Evolutionary conservation across 35 echinoderm and acorn worm genomes (phyloP), one percentile per base, ranked within the genome.

Genomic region (Heliocidaris erythrogramma): DNA sequence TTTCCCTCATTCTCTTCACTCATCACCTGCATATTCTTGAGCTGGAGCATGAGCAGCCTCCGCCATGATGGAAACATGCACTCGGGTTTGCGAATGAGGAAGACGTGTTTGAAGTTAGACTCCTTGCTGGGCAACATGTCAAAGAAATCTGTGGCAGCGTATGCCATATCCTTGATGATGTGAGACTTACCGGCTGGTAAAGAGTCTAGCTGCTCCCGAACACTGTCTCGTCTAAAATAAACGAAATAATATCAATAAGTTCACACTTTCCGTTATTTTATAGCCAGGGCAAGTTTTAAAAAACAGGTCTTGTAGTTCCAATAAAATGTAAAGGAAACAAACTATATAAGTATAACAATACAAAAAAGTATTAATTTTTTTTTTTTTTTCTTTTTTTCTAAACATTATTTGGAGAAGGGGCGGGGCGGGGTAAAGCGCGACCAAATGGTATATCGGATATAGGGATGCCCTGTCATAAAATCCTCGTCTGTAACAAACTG

Each of bases 81-180:
- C 2, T 95, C 30, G 6, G 96, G 96, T 50, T 93, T 14, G 30
- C 96, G 86, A 11, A 96, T 96, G 21, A 96, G 94, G 85, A 96
- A 96, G 85, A 94, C 94, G 49, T 96, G 96, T 32, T 90, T 86
- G 71, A 85, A 96, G 48, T 92, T 93, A 49, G 48, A n/a, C 14
- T 92, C 85, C 56, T 50, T 35, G 85, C 49, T 27, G 0, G 88
- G 94, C 18, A 92, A 17, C 56, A 49, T 90, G 48, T 96, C 60
- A 1, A 85, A 85, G 48, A 59, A 48, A 11, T 59, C 60, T 7
- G 94, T 92, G 47, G 95, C 56, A 5, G 89, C 88, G 88, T 96
- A 84, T 18, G 96, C 96, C 94, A 96, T 96, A 88, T 96, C 96
- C 84, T 96, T 96, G 61, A 96, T 61, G 65, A 96, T 71, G 8